Percentiles rank a stretch among this genome's conserved stretches.
Conservation (phyloP, 1,140 invertebrate species). For the Holotrichia oblita region DNA sequence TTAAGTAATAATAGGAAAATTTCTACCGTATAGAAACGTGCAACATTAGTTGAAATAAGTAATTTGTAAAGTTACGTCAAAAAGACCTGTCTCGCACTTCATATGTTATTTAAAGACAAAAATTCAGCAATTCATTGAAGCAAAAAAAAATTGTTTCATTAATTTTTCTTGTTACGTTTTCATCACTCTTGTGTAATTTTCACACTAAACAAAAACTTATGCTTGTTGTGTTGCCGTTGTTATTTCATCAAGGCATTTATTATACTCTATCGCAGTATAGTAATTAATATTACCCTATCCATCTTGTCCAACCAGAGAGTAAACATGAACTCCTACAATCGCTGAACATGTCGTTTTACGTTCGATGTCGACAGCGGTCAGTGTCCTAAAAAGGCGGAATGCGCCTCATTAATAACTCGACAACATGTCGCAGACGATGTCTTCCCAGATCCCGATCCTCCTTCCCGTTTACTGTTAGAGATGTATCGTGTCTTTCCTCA, state of each 20-base stretch:
- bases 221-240: no score
- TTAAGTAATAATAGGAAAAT: not conserved
- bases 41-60: no score
- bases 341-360: constrained; percentile 24
- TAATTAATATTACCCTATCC: constrained; percentile 19
- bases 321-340: not conserved
- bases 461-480: not conserved
- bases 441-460: not conserved
- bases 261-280: not conserved
- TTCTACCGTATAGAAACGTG: no score
- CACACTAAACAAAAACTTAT: no score
- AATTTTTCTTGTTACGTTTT: no score
- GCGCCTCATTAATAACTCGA: constrained; percentile 40
- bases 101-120: no score
- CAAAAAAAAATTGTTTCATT: no score
- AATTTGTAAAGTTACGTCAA: no score
- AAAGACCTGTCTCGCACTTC: no score
- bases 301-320: not conserved
- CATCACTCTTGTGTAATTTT: no score
- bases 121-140: no score
- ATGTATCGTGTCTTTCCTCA: not conserved
- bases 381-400: constrained; percentile 34
- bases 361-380: constrained; percentile 28
- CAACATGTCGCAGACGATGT: constrained; percentile 10
- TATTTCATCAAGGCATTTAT: not conserved